Evolutionary conservation across 2,797 vertebrate species (phyloP).

Genomic region (Enteromius viviparus): DNA sequence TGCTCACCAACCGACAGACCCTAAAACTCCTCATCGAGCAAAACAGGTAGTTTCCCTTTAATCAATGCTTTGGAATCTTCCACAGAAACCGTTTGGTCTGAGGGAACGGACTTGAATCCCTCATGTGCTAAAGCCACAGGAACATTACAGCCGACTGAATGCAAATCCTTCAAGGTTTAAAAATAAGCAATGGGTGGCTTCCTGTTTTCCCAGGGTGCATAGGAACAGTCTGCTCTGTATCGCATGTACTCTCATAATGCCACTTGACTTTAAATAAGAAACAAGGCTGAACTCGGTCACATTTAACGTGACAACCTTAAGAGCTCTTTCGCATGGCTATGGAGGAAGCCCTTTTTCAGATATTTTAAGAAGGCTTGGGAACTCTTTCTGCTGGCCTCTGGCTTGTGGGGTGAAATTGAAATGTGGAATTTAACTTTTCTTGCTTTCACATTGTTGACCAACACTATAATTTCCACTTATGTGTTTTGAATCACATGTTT

Average conservation of each 20-base stretch:
- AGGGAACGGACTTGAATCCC: slow-evolving; percentile 53
- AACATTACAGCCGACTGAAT: slow-evolving; percentile 65
- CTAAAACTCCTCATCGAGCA: slow-evolving; percentile 94
- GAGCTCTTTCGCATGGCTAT: slow-evolving; percentile 45
- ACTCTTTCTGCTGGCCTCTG: slow-evolving; percentile 64
- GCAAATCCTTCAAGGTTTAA: slow-evolving; percentile 61
- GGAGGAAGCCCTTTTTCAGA: slow-evolving; percentile 59
- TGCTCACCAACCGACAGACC: slow-evolving; percentile 90
- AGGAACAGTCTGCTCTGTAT: slow-evolving; percentile 57
- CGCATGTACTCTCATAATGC: slow-evolving; percentile 63
- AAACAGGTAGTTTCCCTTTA: slow-evolving; percentile 86
- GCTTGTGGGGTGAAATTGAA: slow-evolving; percentile 54
- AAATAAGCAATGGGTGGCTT: slow-evolving; percentile 70
- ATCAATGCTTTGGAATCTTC: slow-evolving; percentile 42
- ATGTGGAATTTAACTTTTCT: slow-evolving; percentile 53
- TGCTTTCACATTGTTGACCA: slow-evolving; percentile 34
- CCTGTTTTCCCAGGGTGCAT: slow-evolving; percentile 67
- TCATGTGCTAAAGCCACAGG: slow-evolving; percentile 67
- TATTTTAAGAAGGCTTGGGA: slow-evolving; percentile 77
- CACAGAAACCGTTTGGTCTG: slow-evolving; percentile 52
- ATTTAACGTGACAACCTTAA: slow-evolving; percentile 55
- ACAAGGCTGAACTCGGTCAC: slow-evolving; percentile 64
- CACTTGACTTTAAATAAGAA: slow-evolving; percentile 68
- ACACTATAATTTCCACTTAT: slow-evolving; percentile 62
- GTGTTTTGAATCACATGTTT: slow-evolving; percentile 57